Evolutionary conservation across 2,888 invertebrate genomes (phyloP), one percentile per base, ranked within the genome.

Genomic region (Amiota communis): DNA sequence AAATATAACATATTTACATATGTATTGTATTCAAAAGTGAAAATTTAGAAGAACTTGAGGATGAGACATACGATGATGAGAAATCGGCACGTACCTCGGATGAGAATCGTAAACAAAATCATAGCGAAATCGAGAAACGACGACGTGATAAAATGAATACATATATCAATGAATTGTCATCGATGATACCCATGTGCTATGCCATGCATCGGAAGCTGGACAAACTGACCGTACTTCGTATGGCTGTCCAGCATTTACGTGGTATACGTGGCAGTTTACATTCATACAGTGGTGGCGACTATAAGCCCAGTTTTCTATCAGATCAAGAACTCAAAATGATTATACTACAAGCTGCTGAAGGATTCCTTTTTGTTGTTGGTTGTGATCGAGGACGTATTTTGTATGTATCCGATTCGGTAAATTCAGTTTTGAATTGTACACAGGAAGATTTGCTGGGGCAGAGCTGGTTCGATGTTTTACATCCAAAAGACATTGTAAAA

Each of bases 71-170:
- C 0, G 94, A 95, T 74, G 95, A 95, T 80, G 86, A 92, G 10
- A 93, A 93, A 86, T 94, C 94, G 6, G 90, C 91, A 6, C 92
- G 93, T 82, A 93, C 93, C 11, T 91, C 91, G 57, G 93, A 93
- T 84, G 93, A 93, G 81, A 93, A 91, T 83, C 93, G 93, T 88
- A 94, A 93, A 85, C 97, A 97, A 90, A 98, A 97, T 90, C 98
- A 98, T 91, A 97, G 97, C 89, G 97, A 98, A 91, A 98, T 98
- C 76, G 98, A 98, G 90, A 98, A 98, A 89, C 92, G 98, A 0
- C 92, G 98, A 0, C 92, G 98, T 48, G 97, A 98, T 89, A 98
- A 98, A 90, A 98, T 98, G 97, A 98, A 98, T 91, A 96, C 95
- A 0, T 97, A 97, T 90, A 98, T 98, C 81, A 93, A 95, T 3